A percentile compares a stretch with the other conserved stretches of the same genome.
phyloP scores from a whole-genome alignment of 2,113 vertebrate species.

The Aptenodytes patagonicus region DNA sequence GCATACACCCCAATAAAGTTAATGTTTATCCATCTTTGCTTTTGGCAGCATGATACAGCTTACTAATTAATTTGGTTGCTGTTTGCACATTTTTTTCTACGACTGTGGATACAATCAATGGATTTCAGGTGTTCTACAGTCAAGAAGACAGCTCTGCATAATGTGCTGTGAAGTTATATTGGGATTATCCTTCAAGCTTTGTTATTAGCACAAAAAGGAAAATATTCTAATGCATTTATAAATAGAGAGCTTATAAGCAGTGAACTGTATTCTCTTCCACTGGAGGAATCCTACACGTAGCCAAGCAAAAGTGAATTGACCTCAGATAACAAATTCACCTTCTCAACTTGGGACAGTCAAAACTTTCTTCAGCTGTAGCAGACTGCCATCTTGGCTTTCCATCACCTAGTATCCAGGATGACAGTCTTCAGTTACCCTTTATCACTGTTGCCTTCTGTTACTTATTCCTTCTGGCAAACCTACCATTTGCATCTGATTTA shows the following conservation, averaged over 20 bases:
- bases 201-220: background rate
- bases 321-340: background rate
- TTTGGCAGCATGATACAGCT: background rate
- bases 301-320: background rate
- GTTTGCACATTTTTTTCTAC: background rate
- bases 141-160: background rate
- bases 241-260: background rate
- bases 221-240: background rate
- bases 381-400: background rate
- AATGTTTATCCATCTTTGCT: background rate
- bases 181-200: background rate
- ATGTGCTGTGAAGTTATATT: background rate
- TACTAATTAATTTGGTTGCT: slow-evolving; percentile 13
- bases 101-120: background rate
- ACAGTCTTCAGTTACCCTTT: background rate
- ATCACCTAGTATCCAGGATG: background rate
- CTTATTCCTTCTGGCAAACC: background rate
- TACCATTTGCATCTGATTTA: background rate
- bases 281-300: background rate
- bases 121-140: background rate
- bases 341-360: background rate
- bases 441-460: background rate
- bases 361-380: background rate
- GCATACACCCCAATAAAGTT: background rate
- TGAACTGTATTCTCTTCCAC: background rate